Percentiles rank a stretch among this genome's conserved stretches.
phyloP scores from a whole-genome alignment of 2,113 vertebrate species.

The Xenopus tropicalis region UCB_Xtro_10.0 CM004449.2:70833501-70834000 shows the following conservation, averaged over 20 bases:
- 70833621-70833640: constrained; percentile 30
- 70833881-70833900: no score
- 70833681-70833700: constrained; percentile 28
- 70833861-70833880: not conserved
- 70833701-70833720: constrained; percentile 20
- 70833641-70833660: constrained; percentile 44
- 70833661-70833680: constrained; percentile 33
- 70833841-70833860: not conserved
- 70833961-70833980: no score
- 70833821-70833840: constrained; percentile 29
- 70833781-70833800: constrained; percentile 22
- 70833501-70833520: constrained; percentile 35
- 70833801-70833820: not conserved
- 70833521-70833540: constrained; percentile 65
- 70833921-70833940: no score
- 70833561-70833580: constrained; percentile 61
- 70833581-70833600: constrained; percentile 58
- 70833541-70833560: constrained; percentile 48
- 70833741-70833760: constrained; percentile 32
- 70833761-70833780: constrained; percentile 40
- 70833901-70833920: no score
- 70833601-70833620: constrained; percentile 16
- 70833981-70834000: no score
- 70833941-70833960: no score
- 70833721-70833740: constrained; percentile 41